phyloP scores from a whole-genome alignment of 2,888 invertebrate species.

The Cylloceria caligata region DNA sequence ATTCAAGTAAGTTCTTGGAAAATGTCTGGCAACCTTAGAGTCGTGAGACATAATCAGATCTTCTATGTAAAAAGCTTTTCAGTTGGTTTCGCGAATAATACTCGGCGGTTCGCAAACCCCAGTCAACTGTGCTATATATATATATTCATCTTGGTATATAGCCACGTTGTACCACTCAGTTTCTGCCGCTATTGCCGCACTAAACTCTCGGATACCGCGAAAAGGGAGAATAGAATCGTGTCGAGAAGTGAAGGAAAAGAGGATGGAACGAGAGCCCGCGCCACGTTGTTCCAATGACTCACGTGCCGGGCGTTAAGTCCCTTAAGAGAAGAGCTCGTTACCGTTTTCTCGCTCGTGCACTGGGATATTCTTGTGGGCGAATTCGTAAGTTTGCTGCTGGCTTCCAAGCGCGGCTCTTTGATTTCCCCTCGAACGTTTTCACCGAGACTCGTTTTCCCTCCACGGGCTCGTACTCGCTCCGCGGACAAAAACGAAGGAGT shows the following conservation, averaged over 20 bases:
- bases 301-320: constrained; percentile 61
- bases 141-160: constrained; percentile 8
- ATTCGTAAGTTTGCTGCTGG: constrained; percentile 6
- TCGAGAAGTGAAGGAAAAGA: constrained; percentile 1
- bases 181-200: constrained; percentile 17
- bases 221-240: constrained; percentile 14
- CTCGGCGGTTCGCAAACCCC: neutral
- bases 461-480: constrained; percentile 27
- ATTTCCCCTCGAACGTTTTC: constrained; percentile 55
- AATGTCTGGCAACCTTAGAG: neutral
- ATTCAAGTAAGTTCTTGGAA: neutral
- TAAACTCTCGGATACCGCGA: constrained; percentile 5
- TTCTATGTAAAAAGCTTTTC: constrained; percentile 28
- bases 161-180: constrained; percentile 19
- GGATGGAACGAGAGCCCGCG: constrained; percentile 15
- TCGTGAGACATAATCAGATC: constrained; percentile 17
- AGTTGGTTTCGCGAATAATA: constrained; percentile 31
- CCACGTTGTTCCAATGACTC: constrained; percentile 52
- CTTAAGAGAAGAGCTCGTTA: constrained; percentile 63
- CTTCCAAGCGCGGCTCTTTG: constrained; percentile 40
- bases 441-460: constrained; percentile 45
- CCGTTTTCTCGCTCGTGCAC: constrained; percentile 36
- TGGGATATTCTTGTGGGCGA: constrained; percentile 9
- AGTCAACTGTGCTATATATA: neutral
- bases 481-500: constrained; percentile 3